A percentile compares a stretch with the other conserved stretches of the same genome.
Evolutionary conservation across 2,888 invertebrate genomes (phyloP).

Genomic region (Phalera bucephala): DNA sequence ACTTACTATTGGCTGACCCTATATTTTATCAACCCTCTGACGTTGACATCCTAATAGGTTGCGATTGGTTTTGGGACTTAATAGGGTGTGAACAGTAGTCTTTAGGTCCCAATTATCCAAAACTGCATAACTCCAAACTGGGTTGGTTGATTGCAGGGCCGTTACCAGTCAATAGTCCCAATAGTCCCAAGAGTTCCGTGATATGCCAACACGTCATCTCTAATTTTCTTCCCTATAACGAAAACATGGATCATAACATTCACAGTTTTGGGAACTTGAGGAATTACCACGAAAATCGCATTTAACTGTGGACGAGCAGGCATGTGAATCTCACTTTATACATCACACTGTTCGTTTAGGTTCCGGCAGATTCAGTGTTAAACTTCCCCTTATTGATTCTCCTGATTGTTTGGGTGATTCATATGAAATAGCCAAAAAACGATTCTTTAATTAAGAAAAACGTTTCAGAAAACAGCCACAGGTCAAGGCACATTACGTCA

Average conservation of each 20-base stretch:
- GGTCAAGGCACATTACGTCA: no score
- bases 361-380: slow-evolving; percentile 6
- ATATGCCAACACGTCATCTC: no score
- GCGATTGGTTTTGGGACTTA: neutral
- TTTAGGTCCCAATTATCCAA: no score
- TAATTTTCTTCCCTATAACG: no score
- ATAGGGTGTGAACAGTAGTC: neutral
- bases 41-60: neutral
- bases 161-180: no score
- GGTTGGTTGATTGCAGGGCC: neutral
- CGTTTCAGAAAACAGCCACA: slow-evolving; percentile 4
- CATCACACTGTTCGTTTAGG: slow-evolving; percentile 1
- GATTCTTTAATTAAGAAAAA: slow-evolving; percentile 4
- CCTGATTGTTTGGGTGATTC: slow-evolving; percentile 4
- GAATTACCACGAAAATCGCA: no score
- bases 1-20: no score
- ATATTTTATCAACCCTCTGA: no score
- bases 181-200: no score
- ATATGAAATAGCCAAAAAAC: slow-evolving; percentile 1
- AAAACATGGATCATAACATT: neutral
- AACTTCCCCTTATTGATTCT: slow-evolving; percentile 1
- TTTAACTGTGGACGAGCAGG: no score
- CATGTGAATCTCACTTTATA: no score
- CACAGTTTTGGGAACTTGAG: no score
- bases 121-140: neutral